A percentile compares a stretch with the other conserved stretches of the same genome.
Conservation (phyloP, 2,888 invertebrate species). For the Nasonovia ribisnigri region DNA sequence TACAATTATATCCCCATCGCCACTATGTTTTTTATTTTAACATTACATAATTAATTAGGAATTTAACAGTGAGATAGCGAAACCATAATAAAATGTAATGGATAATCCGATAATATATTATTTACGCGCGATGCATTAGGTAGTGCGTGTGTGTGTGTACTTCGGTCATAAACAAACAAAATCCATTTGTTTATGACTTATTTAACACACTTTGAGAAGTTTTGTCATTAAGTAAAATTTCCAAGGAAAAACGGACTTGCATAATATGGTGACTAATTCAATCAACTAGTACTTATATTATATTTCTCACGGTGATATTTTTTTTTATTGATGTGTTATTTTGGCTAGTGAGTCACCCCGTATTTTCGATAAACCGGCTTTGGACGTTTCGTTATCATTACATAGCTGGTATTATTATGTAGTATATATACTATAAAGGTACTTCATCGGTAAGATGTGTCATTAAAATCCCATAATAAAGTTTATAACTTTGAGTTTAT, state of each 20-base stretch:
- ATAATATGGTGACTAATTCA: conserved; percentile 36
- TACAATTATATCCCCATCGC: background rate
- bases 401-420: background rate
- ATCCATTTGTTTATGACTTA: conserved; percentile 45
- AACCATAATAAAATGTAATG: conserved; percentile 27
- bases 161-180: conserved; percentile 35
- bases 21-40: background rate
- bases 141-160: background rate
- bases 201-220: conserved; percentile 28
- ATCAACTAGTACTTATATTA: conserved; percentile 13
- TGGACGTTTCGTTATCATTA: conserved; percentile 18
- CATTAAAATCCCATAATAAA: conserved; percentile 28
- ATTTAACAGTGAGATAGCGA: background rate
- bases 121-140: background rate
- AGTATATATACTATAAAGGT: background rate
- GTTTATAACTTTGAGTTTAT: conserved; percentile 42
- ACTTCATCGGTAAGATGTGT: background rate
- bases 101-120: background rate
- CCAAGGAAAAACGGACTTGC: background rate
- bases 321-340: conserved; percentile 37
- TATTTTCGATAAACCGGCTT: conserved; percentile 54
- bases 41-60: background rate
- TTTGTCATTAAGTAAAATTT: conserved; percentile 29
- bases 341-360: conserved; percentile 11
- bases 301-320: conserved; percentile 52